phyloP scores from a whole-genome alignment of 2,113 vertebrate genomes.

The Solea senegalensis region DNA sequence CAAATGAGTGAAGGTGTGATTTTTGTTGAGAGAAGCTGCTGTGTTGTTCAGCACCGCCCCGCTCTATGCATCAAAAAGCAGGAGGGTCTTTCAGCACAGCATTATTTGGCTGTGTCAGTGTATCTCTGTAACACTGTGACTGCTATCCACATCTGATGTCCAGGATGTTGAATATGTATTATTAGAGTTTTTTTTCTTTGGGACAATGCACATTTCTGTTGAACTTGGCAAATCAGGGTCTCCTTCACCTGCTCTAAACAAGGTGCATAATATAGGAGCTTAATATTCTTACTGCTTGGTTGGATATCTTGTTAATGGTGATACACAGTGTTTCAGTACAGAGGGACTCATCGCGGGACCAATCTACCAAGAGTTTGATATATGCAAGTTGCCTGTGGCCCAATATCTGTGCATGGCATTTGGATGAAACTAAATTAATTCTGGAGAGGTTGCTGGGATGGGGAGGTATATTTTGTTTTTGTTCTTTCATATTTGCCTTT shows the following conservation, averaged over 20 bases:
- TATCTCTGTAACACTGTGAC: too few species aligned
- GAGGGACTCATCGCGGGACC: neutral
- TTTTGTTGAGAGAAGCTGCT: constrained; percentile 32
- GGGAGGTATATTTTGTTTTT: neutral
- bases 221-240: neutral
- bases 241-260: neutral
- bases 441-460: too few species aligned
- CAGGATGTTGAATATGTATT: too few species aligned
- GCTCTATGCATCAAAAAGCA: constrained; percentile 28
- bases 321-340: neutral
- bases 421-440: constrained; percentile 6
- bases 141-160: too few species aligned
- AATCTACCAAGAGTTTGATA: neutral
- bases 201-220: constrained; percentile 1
- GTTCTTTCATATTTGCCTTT: neutral
- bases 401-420: neutral
- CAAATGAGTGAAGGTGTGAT: neutral
- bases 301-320: constrained; percentile 15
- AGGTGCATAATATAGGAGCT: neutral
- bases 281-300: constrained; percentile 19
- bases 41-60: constrained; percentile 19
- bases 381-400: constrained; percentile 5
- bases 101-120: constrained; percentile 12
- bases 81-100: constrained; percentile 57
- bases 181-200: neutral